Percentiles rank a stretch among this genome's conserved stretches.
Evolutionary conservation across 2,888 invertebrate species (phyloP).

Genomic region (Mechanitis messenoides): DNA sequence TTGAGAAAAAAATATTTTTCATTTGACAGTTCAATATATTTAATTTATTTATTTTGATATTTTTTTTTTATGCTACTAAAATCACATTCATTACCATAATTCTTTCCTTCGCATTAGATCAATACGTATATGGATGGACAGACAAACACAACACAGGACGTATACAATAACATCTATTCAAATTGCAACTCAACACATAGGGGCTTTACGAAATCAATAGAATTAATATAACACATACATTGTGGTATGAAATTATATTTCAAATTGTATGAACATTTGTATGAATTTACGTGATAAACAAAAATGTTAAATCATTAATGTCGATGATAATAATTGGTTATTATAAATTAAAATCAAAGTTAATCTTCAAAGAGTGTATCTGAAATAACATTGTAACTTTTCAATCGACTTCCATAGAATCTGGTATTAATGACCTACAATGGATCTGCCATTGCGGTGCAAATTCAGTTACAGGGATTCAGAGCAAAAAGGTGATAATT

Average conservation of each 20-base stretch:
- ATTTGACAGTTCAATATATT: no score
- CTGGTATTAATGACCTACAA: conserved; percentile 41
- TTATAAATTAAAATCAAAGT: conserved; percentile 26
- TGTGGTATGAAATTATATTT: conserved; percentile 7
- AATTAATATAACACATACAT: conserved; percentile 4
- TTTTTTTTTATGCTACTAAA: no score
- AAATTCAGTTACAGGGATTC: conserved; percentile 37
- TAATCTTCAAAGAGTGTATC: conserved; percentile 30
- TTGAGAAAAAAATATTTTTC: no score
- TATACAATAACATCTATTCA: neutral
- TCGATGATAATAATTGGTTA: conserved; percentile 22
- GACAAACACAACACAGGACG: neutral
- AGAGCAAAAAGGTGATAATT: conserved; percentile 29
- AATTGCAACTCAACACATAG: neutral
- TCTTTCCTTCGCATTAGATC: no score
- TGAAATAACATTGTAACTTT: conserved; percentile 32
- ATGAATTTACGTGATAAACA: no score
- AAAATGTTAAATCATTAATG: conserved; percentile 10
- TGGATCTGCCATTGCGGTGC: conserved; percentile 38
- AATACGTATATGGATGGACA: neutral
- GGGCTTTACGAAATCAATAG: neutral
- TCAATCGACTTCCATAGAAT: conserved; percentile 37
- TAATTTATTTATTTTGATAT: no score
- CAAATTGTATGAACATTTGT: no score
- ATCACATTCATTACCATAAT: no score